phyloP scores from a whole-genome alignment of 2,888 invertebrate species.

The Cantharis flavilabris region DNA sequence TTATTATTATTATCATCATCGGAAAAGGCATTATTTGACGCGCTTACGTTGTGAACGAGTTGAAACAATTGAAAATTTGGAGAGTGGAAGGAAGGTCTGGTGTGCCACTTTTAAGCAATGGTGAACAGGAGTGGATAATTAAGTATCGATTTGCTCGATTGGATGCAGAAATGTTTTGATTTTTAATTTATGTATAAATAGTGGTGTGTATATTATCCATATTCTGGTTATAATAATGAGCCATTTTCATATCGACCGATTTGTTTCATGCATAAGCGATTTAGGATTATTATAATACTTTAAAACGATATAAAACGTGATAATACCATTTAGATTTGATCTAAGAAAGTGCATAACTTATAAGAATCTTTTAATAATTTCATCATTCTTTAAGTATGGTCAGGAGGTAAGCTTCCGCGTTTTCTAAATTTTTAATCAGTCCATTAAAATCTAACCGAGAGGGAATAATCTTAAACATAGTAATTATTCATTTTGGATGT shows the following conservation, averaged over 20 bases:
- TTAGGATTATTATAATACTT: constrained; percentile 51
- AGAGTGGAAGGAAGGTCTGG: neutral
- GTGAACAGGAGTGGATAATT: constrained; percentile 43
- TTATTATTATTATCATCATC: neutral
- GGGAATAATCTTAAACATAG: constrained; percentile 20
- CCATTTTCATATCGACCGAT: constrained; percentile 46
- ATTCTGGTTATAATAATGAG: constrained; percentile 37
- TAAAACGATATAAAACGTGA: constrained; percentile 49
- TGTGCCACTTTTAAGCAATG: constrained; percentile 39
- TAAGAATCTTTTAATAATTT: constrained; percentile 13
- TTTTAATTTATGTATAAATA: constrained; percentile 32
- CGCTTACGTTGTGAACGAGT: neutral
- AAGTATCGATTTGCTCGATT: constrained; percentile 53
- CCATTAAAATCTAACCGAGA: constrained; percentile 1
- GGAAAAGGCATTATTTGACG: neutral
- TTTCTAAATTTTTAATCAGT: constrained; percentile 33
- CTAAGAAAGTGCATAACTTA: constrained; percentile 26
- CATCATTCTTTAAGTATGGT: neutral
- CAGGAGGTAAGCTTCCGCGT: constrained; percentile 36
- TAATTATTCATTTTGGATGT: constrained; percentile 19
- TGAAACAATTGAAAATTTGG: neutral
- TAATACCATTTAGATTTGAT: constrained; percentile 50
- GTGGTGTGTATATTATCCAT: constrained; percentile 50
- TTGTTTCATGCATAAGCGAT: constrained; percentile 48
- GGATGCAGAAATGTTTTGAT: constrained; percentile 48